Percentiles rank a stretch among this genome's conserved stretches.
These are phyloP conservation scores for Drosophila bifasciata DNA, from an alignment of 1,140 invertebrate species.

Conservation along the genomic window DNA sequence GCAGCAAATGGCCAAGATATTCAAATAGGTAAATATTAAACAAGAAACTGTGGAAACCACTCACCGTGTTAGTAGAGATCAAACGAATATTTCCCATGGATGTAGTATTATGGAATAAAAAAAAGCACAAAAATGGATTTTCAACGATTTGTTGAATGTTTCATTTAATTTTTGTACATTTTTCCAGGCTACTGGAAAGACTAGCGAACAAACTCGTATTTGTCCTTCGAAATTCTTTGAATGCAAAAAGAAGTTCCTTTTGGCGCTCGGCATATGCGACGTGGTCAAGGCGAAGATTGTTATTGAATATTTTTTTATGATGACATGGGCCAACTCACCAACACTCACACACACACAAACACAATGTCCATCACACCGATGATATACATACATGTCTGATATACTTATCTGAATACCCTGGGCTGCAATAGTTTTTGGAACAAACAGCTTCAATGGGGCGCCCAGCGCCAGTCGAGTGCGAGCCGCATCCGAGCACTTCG, in stretches of 20 bases:
- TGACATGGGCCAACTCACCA: conserved; percentile 15
- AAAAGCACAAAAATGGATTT: too few relatives aligned
- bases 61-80: too few relatives aligned
- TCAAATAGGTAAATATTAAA: too few relatives aligned
- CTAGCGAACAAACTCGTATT: too few relatives aligned
- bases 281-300: conserved; percentile 54
- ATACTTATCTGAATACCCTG: conserved; percentile 3
- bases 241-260: conserved; percentile 22
- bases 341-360: conserved; percentile 9
- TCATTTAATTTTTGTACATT: background rate
- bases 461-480: conserved; percentile 39
- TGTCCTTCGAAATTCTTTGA: conserved; percentile 29
- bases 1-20: too few relatives aligned
- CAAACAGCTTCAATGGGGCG: conserved; percentile 37
- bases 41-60: too few relatives aligned
- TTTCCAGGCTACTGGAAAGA: too few relatives aligned
- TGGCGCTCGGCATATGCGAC: conserved; percentile 44
- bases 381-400: conserved; percentile 15
- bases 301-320: conserved; percentile 58
- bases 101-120: too few relatives aligned
- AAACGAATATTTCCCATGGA: too few relatives aligned
- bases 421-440: conserved; percentile 35
- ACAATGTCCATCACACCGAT: too few relatives aligned
- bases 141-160: background rate
- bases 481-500: conserved; percentile 37